phyloP scores from a whole-genome alignment of 1,140 invertebrate species.

The Plectrocnemia conspersa region DNA sequence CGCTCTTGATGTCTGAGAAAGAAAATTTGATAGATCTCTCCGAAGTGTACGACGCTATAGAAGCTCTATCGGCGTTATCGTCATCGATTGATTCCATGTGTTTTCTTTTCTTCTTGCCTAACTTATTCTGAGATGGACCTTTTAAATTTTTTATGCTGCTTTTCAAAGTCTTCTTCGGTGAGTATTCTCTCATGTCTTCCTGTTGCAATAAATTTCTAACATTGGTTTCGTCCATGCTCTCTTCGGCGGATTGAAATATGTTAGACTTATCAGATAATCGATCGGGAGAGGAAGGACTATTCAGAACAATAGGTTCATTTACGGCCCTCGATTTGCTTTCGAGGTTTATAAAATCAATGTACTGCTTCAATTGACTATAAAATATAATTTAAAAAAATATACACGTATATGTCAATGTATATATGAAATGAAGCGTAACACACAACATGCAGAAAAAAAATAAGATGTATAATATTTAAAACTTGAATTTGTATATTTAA shows the following conservation, averaged over 20 bases:
- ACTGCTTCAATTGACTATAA: slow-evolving; percentile 49
- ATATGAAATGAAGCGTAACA: slow-evolving; percentile 8
- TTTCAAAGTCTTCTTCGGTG: slow-evolving; percentile 47
- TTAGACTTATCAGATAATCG: slow-evolving; percentile 2
- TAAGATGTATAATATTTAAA: slow-evolving; percentile 3
- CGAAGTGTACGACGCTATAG: slow-evolving; percentile 45
- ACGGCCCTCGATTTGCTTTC: slow-evolving; percentile 36
- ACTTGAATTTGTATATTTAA: slow-evolving; percentile 11
- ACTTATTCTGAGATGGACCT: slow-evolving; percentile 51
- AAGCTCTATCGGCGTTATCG: slow-evolving; percentile 44
- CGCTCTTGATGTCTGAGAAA: slow-evolving; percentile 45
- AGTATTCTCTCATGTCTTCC: slow-evolving; percentile 53
- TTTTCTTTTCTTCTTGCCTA: slow-evolving; percentile 44
- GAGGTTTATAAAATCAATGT: slow-evolving; percentile 51
- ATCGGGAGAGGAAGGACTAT: background rate
- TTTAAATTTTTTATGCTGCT: slow-evolving; percentile 54
- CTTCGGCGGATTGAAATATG: too few species aligned
- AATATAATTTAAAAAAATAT: too few species aligned
- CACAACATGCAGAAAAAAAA: slow-evolving; percentile 29
- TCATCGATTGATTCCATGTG: slow-evolving; percentile 30
- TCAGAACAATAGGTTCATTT: background rate
- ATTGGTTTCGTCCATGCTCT: background rate
- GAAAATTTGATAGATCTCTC: slow-evolving; percentile 41
- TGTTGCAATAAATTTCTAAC: slow-evolving; percentile 45
- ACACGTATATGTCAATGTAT: background rate